A percentile compares a stretch with the other conserved stretches of the same genome.
Evolutionary conservation across 2,888 invertebrate genomes (phyloP).

Genomic region (Danaus chrysippus): DNA sequence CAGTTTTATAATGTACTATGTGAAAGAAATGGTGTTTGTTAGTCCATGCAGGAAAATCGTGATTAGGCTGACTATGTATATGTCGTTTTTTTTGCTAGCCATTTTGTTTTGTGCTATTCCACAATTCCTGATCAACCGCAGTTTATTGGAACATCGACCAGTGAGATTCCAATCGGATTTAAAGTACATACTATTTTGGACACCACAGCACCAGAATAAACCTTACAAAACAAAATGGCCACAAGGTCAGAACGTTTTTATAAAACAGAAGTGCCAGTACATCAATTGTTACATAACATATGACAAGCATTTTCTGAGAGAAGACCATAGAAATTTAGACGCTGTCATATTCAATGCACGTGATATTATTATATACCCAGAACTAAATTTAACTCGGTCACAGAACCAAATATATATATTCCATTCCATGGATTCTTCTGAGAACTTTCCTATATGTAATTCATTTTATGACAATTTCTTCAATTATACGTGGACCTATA

Average conservation of each 20-base stretch:
- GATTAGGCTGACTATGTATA: constrained; percentile 39
- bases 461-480: constrained; percentile 57
- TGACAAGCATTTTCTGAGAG: constrained; percentile 43
- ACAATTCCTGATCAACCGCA: constrained; percentile 35
- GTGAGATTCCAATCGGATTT: constrained; percentile 53
- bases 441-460: constrained; percentile 53
- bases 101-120: constrained; percentile 45
- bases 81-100: constrained; percentile 34
- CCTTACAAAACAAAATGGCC: constrained; percentile 36
- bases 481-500: constrained; percentile 71
- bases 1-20: constrained; percentile 39
- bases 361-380: constrained; percentile 41
- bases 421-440: constrained; percentile 53
- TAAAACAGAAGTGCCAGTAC: constrained; percentile 56
- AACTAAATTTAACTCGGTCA: constrained; percentile 45
- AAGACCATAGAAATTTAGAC: constrained; percentile 52
- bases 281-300: constrained; percentile 65
- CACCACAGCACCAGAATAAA: constrained; percentile 32
- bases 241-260: constrained; percentile 51
- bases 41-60: constrained; percentile 40
- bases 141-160: constrained; percentile 5
- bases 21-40: constrained; percentile 51
- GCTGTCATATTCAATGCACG: constrained; percentile 56
- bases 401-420: constrained; percentile 60
- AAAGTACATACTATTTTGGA: constrained; percentile 66